Evolutionary conservation across 2,113 vertebrate species (phyloP).

Genomic region (Eonycteris spelaea): DNA sequence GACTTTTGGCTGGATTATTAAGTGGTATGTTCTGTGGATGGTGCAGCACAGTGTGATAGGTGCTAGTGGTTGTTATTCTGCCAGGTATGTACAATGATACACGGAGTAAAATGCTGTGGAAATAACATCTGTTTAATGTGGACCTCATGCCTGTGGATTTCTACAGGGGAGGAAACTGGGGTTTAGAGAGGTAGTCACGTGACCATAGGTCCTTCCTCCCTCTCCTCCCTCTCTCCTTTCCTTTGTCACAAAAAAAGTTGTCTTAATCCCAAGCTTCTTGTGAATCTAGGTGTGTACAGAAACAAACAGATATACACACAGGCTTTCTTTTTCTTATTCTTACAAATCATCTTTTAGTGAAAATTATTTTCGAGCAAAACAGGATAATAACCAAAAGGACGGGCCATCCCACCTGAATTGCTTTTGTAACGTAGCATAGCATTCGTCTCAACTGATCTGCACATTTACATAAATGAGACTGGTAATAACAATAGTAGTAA

Average conservation of each 20-base stretch:
- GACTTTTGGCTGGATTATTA: background rate
- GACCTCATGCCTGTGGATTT: background rate
- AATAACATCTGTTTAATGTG: background rate
- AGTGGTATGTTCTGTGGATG: background rate
- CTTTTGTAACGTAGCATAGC: background rate
- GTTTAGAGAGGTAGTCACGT: background rate
- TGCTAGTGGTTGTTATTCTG: background rate
- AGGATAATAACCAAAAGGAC: background rate
- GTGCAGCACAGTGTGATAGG: fast-evolving
- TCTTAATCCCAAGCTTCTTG: background rate
- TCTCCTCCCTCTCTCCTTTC: background rate
- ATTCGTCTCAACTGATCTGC: background rate
- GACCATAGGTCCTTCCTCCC: background rate
- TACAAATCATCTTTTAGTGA: background rate
- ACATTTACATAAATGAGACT: background rate
- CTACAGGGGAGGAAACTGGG: background rate
- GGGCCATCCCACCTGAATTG: background rate
- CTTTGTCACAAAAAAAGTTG: background rate
- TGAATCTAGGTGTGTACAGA: background rate
- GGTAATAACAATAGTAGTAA: background rate
- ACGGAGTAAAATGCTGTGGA: background rate
- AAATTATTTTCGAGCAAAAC: background rate
- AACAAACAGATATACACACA: background rate
- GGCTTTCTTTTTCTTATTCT: background rate
- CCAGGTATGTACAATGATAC: background rate